Base-by-base conservation (phyloP, 2,888 invertebrate species). In the Epirrhoe alternata region DNA sequence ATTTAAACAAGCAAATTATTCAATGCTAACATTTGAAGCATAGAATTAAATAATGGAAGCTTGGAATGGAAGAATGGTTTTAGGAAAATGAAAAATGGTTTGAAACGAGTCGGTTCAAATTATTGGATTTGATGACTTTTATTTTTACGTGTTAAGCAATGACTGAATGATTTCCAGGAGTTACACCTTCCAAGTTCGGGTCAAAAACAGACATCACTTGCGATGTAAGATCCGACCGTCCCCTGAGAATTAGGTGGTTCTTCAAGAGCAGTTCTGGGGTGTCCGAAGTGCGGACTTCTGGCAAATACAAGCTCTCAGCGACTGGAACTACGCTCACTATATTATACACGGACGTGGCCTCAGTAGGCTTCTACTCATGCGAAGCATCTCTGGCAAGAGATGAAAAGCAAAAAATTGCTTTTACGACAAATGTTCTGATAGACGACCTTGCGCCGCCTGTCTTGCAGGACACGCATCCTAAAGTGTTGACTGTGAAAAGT, bases 351-450 rank as follows among this genome's bases (percentile, higher is more conserved):
- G 66, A 72, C 59, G 38, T 66, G 14, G 42, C 58, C 5, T 35
- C 52, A 0, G 58, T 8, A 10, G 73, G 74, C 35, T 66, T 59
- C 53, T 74, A 73, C 45, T 69, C 66, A 10, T 74, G 74, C 38
- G 69, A 68, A 65, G 69, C 68, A 1, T 42, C 60, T 47, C 33
- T 73, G 0, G 1, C 17, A 8, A 16, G 60, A 5, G 63, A 64
- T 53, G 51, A 52, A 0, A 35, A 56, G 0, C 53, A 64, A 51
- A 71, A 54, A 53, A 6, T 54, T 3, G 12, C 7, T 45, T 69
- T 52, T 16, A 60, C 31, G 0, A 63, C 66, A 1, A 33, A 63
- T 4, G 68, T 69, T n/a, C n/a, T 47, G 8, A 50, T 73, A 17
- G 6, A 17, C 33, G 58, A 71, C 33, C 59, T 70, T 6, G 42